phyloP scores from a whole-genome alignment of 1,140 invertebrate genomes.

The Macrotrachela quadricornifera region DNA sequence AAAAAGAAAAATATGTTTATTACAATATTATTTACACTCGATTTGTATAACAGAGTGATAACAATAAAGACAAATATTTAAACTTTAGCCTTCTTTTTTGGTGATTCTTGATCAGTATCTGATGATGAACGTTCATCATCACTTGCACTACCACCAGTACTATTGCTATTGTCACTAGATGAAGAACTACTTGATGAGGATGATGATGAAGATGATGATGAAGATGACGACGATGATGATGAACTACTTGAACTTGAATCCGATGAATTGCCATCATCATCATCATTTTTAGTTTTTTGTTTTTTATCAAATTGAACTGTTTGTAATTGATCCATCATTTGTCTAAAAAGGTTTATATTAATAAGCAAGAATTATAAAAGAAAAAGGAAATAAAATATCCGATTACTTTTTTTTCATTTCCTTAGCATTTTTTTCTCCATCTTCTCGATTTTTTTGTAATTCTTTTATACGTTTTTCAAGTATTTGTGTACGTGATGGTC shows the following conservation, averaged over 20 bases:
- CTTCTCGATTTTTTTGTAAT: slow-evolving; percentile 30
- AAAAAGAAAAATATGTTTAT: no score
- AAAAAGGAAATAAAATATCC: not conserved
- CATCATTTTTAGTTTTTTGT: not conserved
- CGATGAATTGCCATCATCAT: not conserved
- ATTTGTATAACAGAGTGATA: slow-evolving; percentile 4
- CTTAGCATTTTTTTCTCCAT: not conserved
- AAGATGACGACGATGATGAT: slow-evolving; percentile 3
- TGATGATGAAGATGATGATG: slow-evolving; percentile 1
- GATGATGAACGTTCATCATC: no score
- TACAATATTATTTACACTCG: not conserved
- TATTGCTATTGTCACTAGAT: no score
- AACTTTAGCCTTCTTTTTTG: no score
- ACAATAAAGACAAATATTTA: no score
- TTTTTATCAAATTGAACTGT: not conserved
- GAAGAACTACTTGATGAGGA: not conserved
- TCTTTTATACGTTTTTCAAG: slow-evolving; percentile 44
- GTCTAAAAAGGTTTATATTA: not conserved
- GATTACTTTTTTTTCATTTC: not conserved
- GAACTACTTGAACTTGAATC: not conserved
- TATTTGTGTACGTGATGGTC: slow-evolving; percentile 52
- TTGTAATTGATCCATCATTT: not conserved
- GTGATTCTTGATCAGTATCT: no score
- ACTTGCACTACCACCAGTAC: no score
- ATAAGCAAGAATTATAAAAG: not conserved